Evolutionary conservation across 2,797 vertebrate species (phyloP).

Genomic region (Chanos chanos): DNA sequence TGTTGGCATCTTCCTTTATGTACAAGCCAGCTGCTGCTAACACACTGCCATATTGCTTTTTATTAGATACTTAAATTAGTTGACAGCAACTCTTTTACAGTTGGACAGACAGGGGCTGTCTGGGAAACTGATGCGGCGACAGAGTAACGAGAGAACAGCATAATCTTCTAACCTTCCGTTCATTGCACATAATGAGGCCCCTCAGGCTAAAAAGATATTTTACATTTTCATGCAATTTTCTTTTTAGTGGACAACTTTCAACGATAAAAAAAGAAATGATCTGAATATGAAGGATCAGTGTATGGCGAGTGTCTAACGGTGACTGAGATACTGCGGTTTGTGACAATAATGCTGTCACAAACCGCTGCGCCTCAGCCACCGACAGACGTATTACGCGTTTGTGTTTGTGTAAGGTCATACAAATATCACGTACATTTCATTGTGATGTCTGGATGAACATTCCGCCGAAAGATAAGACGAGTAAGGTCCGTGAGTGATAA

Average conservation of each 20-base stretch:
- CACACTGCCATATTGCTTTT: constrained; percentile 35
- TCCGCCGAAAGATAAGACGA: constrained; percentile 23
- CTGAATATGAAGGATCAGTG: too few relatives aligned
- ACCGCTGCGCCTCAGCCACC: too few relatives aligned
- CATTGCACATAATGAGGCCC: background rate
- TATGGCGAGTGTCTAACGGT: too few relatives aligned
- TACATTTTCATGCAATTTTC: background rate
- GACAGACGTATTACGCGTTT: too few relatives aligned
- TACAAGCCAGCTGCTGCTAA: constrained; percentile 28
- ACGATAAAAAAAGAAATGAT: too few relatives aligned
- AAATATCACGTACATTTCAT: background rate
- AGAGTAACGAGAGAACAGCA: background rate
- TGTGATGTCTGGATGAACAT: background rate
- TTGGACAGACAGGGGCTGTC: background rate
- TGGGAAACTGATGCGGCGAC: background rate
- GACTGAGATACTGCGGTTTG: too few relatives aligned
- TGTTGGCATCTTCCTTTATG: background rate
- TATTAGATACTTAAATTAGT: constrained; percentile 31
- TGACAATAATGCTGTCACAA: too few relatives aligned
- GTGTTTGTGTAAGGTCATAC: background rate
- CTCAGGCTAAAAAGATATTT: background rate
- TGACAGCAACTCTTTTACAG: constrained; percentile 4
- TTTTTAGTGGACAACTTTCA: too few relatives aligned
- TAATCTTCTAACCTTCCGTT: background rate
- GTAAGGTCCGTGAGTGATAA: constrained; percentile 33